phyloP scores from a whole-genome alignment of 2,888 invertebrate genomes.

The Chelonus formosanus region DNA sequence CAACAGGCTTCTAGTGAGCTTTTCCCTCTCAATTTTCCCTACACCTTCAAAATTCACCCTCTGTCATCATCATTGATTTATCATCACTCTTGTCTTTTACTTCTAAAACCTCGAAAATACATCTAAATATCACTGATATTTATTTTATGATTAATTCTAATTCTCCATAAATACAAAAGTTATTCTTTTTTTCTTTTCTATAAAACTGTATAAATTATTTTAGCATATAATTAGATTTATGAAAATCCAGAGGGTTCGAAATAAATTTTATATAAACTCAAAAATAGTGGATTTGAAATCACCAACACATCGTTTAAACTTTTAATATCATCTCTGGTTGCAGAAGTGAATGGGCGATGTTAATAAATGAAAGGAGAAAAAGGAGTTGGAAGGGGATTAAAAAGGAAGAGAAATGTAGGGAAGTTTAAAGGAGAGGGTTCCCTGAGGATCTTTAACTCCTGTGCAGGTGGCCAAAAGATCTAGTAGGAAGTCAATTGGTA shows the following conservation, averaged over 20 bases:
- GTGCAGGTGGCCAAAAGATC: constrained; percentile 41
- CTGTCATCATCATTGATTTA: constrained; percentile 13
- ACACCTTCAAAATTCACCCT: constrained; percentile 6
- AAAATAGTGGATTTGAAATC: constrained; percentile 39
- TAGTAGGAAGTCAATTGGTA: constrained; percentile 54
- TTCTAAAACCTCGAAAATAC: constrained; percentile 1
- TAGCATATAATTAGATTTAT: constrained; percentile 18
- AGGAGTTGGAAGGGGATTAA: constrained; percentile 8
- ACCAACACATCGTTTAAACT: constrained; percentile 42
- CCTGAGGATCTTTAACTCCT: constrained; percentile 52
- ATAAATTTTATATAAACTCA: neutral
- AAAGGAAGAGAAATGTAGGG: constrained; percentile 2
- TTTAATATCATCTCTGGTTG: constrained; percentile 16
- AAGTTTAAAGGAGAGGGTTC: constrained; percentile 26
- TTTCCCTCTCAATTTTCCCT: constrained; percentile 9
- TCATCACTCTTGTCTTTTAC: constrained; percentile 3
- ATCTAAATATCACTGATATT: neutral
- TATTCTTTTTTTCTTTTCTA: too few species aligned
- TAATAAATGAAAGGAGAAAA: constrained; percentile 2
- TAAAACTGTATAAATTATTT: constrained; percentile 27
- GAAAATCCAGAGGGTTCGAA: constrained; percentile 1
- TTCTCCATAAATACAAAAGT: constrained; percentile 6
- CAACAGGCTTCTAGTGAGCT: constrained; percentile 55
- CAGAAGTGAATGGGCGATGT: constrained; percentile 2
- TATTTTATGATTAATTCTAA: too few species aligned